phyloP scores from a whole-genome alignment of 2,113 vertebrate species.

The Ramphastos sulfuratus region DNA sequence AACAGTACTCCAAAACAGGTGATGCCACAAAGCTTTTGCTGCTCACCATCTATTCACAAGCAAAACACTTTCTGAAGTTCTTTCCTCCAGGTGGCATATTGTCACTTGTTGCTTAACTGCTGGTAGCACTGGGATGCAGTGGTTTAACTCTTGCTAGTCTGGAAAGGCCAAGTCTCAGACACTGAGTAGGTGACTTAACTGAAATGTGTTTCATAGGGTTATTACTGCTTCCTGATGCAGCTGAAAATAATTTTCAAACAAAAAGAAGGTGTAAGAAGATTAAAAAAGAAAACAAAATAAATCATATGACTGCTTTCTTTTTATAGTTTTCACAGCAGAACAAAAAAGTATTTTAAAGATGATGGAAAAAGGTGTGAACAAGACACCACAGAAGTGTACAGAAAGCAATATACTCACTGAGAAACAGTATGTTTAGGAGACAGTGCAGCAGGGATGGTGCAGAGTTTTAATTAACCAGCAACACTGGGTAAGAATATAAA shows the following conservation, averaged over 20 bases:
- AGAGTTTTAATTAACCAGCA: neutral
- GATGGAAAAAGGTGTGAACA: neutral
- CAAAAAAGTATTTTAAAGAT: neutral
- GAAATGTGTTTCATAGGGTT: constrained; percentile 23
- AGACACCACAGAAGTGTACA: neutral
- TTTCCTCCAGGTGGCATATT: neutral
- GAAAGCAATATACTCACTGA: neutral
- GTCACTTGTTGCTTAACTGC: constrained; percentile 61
- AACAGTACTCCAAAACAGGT: neutral
- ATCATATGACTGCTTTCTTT: neutral
- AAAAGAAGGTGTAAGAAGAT: neutral
- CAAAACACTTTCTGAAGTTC: neutral
- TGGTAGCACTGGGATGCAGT: constrained; percentile 82
- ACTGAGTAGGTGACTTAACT: constrained; percentile 83
- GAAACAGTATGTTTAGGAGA: neutral
- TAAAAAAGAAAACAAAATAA: rapidly evolving
- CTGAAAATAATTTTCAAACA: constrained; percentile 66
- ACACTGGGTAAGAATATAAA: neutral
- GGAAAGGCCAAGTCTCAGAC: constrained; percentile 91
- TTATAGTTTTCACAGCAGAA: neutral
- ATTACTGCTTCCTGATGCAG: constrained; percentile 74
- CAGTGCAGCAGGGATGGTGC: neutral
- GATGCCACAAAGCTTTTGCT: neutral
- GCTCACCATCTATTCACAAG: neutral
- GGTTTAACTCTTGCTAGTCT: constrained; percentile 89